Evolutionary conservation across 2,113 vertebrate genomes (phyloP), one percentile per base, ranked within the genome.

Genomic region (Pycnonotus jocosus): DNA sequence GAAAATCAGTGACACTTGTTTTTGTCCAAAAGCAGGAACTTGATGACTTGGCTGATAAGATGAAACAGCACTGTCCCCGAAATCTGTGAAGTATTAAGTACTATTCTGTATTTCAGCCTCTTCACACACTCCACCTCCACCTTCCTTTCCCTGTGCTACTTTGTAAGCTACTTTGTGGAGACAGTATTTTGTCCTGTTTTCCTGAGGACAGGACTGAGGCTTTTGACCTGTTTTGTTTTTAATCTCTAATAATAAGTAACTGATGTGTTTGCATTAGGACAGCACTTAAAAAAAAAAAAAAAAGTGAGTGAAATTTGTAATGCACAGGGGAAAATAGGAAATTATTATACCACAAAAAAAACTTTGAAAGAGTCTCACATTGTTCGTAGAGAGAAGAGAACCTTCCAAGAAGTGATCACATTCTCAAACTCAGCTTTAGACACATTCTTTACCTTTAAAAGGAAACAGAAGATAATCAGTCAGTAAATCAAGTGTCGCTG

Each of bases 371-470:
- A 82, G 69, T 60, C 35, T 95, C 57, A 60, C 38, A 69, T 93
- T 95, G 61, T 95, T 96, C 86, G 92, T 70, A 94, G 73, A 95
- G 79, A 83, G 81, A 96, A 95, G 79, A 88, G 71, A 84, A 56
- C 77, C 40, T 96, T 96, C 93, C 95, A 94, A 96, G 95, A 96
- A 97, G 94, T 81, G 89, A 80, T 91, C 77, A 70, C 86, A 79
- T 94, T 93, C 87, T 97, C 88, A 70, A 70, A 65, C 50, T 94
- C 23, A 12, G 94, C 93, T 87, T 97, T 95, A 95, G 94, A 96
- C 45, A 85, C 97, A 97, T 97, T 98, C 95, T 97, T 98, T 98
- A 97, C 97, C 97, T 98, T 98, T 98, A 98, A 97, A 97, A 97
- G 97, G 97, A 97, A 97, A 47, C 62, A 95, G 95, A 97, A 92